Base-by-base conservation (phyloP, 2,113 vertebrate species). In the Sterrhoptilus dennistouni region DNA sequence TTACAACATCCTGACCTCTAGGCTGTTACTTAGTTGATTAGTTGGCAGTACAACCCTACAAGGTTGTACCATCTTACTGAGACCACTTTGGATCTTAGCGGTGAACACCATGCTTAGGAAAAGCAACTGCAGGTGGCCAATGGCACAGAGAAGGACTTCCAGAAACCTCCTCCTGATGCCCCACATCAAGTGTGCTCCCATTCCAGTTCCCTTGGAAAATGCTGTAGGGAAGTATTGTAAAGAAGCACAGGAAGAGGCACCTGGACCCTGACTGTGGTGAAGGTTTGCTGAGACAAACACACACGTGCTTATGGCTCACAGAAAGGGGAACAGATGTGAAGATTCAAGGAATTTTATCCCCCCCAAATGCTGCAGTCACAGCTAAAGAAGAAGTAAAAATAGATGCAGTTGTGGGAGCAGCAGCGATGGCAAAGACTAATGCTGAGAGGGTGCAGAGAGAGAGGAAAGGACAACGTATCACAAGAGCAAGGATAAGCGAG, bases 251-350 rank as follows among this genome's bases (percentile, higher is more conserved):
- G 64, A 76, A 89, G 61, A 84, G 29, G 53, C 81, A 91, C 82
- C 81, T 91, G 78, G 87, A 91, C 66, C 23, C 78, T 0, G 3
- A 76, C 81, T 79, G 84, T 23, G 76, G 38, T 80, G 93, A 85
- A 93, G 82, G 71, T 97, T 96, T 96, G 82, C 87, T 94, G 91
- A 83, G 81, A 85, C 71, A 91, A 91, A 94, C 66, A 70, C 71
- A 69, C 63, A 70, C 79, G 57, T 49, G 66, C 36, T 87, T 87
- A 56, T 45, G 66, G 81, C 53, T 84, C 83, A 47, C 3, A 9
- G 87, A 47, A 91, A 93, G 59, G 27, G 38, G 70, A 96, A 83
- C 81, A 89, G 89, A 85, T 91, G 83, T 95, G 84, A 78, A 80
- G 78, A 90, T 83, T 85, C 70, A 90, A 91, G 79, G 87, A 85